These are phyloP conservation scores for Iphiclides podalirius DNA, from an alignment of 2,888 invertebrate species.

Conservation along the genomic window DNA sequence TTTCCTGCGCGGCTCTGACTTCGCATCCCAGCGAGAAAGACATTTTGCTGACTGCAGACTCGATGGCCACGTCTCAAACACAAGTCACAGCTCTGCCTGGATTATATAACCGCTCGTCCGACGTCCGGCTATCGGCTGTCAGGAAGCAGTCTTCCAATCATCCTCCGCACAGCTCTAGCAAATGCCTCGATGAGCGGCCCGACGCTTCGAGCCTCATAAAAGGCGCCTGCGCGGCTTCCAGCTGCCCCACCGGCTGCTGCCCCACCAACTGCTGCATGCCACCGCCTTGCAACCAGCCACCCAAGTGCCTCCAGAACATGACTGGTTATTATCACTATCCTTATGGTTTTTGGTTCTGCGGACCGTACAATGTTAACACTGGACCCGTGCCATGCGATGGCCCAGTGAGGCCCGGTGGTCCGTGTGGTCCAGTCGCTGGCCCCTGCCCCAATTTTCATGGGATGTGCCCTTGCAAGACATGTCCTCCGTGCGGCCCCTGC, in stretches of 20 bases:
- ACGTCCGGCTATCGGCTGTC: too few species aligned
- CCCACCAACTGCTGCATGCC: constrained; percentile 40
- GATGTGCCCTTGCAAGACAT: constrained; percentile 20
- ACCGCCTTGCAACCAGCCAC: constrained; percentile 52
- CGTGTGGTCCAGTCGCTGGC: constrained; percentile 28
- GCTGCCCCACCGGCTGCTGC: constrained; percentile 19
- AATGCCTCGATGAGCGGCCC: neutral
- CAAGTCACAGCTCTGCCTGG: too few species aligned
- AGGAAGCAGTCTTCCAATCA: too few species aligned
- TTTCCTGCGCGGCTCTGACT: constrained; percentile 22
- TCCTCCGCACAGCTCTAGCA: neutral
- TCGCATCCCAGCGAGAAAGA: constrained; percentile 2
- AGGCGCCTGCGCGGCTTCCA: neutral
- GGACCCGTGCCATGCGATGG: constrained; percentile 31
- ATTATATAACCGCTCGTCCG: too few species aligned
- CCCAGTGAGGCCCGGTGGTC: constrained; percentile 30
- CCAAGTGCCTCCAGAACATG: constrained; percentile 56
- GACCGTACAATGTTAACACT: constrained; percentile 54
- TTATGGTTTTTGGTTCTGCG: constrained; percentile 64
- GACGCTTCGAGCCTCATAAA: neutral
- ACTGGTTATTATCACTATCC: constrained; percentile 67
- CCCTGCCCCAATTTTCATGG: constrained; percentile 27
- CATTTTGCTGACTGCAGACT: too few species aligned
- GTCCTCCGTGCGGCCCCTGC: constrained; percentile 30
- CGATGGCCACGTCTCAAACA: too few species aligned